These are phyloP conservation scores for Matsumyia berberina DNA, from an alignment of 2,888 invertebrate species.

Conservation along the genomic window DNA sequence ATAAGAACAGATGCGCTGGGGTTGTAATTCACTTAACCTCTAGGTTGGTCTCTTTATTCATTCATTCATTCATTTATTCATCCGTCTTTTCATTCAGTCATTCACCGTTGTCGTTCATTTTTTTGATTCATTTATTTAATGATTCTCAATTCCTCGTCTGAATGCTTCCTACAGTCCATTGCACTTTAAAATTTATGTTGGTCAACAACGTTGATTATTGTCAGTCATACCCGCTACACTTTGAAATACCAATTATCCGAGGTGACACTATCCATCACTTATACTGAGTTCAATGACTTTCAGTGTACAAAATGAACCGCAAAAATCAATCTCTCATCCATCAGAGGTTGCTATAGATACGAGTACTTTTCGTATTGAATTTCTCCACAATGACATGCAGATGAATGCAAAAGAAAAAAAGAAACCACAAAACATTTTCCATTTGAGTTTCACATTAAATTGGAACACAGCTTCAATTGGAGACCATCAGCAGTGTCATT, in stretches of 20 bases:
- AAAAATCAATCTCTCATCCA: conserved; percentile 34
- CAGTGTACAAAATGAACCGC: conserved; percentile 38
- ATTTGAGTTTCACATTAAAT: conserved; percentile 17
- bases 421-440: conserved; percentile 42
- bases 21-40: too few species aligned
- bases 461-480: conserved; percentile 28
- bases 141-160: too few species aligned
- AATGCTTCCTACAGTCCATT: too few species aligned
- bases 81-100: too few species aligned
- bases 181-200: too few species aligned
- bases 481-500: conserved; percentile 35
- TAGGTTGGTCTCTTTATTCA: too few species aligned
- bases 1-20: too few species aligned
- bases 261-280: conserved; percentile 15
- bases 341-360: conserved; percentile 3
- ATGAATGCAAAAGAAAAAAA: conserved; percentile 9
- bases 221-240: too few species aligned
- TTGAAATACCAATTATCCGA: conserved; percentile 16
- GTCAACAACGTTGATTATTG: too few species aligned
- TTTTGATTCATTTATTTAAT: too few species aligned
- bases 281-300: conserved; percentile 52
- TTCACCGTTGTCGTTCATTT: too few species aligned
- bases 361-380: conserved; percentile 15
- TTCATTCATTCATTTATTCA: too few species aligned
- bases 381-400: conserved; percentile 37